A percentile compares a stretch with the other conserved stretches of the same genome.
Evolutionary conservation across 1,140 invertebrate genomes (phyloP).

Genomic region (Papilio helenus): DNA sequence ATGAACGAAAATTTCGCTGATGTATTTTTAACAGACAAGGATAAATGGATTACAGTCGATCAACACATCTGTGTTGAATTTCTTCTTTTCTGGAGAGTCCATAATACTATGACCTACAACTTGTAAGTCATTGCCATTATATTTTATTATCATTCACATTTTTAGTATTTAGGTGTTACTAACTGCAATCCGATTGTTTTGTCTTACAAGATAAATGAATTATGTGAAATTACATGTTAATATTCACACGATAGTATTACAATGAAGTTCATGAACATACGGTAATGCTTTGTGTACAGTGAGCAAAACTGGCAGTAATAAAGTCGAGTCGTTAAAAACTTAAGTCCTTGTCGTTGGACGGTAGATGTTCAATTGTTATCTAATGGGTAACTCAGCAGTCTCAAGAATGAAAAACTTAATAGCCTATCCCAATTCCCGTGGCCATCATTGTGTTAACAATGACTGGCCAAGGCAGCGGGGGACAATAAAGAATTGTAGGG

Average conservation of each 20-base stretch:
- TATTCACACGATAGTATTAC: constrained; percentile 5
- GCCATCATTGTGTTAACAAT: constrained; percentile 65
- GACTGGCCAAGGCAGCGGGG: constrained; percentile 53
- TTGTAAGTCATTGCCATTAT: too few relatives aligned
- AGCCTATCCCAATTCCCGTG: constrained; percentile 63
- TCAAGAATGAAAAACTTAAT: constrained; percentile 49
- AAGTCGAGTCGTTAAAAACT: constrained; percentile 10
- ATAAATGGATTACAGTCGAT: too few relatives aligned
- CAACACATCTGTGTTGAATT: too few relatives aligned
- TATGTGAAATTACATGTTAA: not conserved
- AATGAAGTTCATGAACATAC: constrained; percentile 18
- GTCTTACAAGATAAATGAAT: not conserved
- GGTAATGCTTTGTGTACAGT: not conserved
- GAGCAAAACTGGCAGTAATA: not conserved
- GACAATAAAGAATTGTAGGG: constrained; percentile 32
- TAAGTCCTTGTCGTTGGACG: constrained; percentile 19
- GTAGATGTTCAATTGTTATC: constrained; percentile 33
- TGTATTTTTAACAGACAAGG: not conserved
- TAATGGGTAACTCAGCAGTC: constrained; percentile 19
- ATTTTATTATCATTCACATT: too few relatives aligned
- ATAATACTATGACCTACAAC: too few relatives aligned
- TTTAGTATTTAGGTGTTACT: too few relatives aligned
- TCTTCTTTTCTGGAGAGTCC: too few relatives aligned
- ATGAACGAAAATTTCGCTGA: not conserved
- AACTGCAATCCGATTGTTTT: not conserved